A percentile compares a stretch with the other conserved stretches of the same genome.
These are phyloP conservation scores for Heloderma charlesbogerti DNA, from an alignment of 2,113 vertebrate species.

Conservation along the genomic window DNA sequence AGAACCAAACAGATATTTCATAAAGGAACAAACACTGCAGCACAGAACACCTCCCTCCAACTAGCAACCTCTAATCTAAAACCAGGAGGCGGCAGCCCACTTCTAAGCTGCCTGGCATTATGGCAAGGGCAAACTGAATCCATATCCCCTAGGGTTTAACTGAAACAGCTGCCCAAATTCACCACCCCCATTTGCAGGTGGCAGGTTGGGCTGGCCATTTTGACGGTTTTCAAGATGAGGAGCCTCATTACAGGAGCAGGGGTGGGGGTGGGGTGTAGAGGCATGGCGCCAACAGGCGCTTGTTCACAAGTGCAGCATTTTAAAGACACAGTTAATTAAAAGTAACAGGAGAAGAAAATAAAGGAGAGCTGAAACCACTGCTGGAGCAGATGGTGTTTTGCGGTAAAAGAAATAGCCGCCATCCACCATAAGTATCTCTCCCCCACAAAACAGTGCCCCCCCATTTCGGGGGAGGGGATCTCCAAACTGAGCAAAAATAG, in stretches of 20 bases:
- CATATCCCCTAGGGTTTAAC: background rate
- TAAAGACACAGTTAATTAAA: too few relatives aligned
- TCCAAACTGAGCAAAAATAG: background rate
- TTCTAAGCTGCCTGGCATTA: background rate
- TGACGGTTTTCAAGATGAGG: too few relatives aligned
- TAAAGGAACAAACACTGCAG: background rate
- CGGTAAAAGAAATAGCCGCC: too few relatives aligned
- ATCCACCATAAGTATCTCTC: background rate
- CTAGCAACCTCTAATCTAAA: background rate
- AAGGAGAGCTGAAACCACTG: too few relatives aligned
- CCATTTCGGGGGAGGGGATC: background rate
- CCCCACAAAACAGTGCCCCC: background rate
- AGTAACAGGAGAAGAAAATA: too few relatives aligned
- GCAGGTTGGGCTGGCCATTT: background rate
- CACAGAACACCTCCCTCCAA: background rate
- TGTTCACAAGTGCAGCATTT: too few relatives aligned
- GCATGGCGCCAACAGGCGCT: too few relatives aligned
- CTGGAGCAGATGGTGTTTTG: too few relatives aligned
- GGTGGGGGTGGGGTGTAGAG: too few relatives aligned
- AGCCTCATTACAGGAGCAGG: background rate
- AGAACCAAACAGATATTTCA: background rate
- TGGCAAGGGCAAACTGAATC: background rate
- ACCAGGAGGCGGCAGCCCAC: background rate
- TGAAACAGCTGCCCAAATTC: background rate
- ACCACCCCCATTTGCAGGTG: background rate